Evolutionary conservation across 1,140 invertebrate species (phyloP), one percentile per base, ranked within the genome.

Genomic region (Drosophila mojavensis): DNA sequence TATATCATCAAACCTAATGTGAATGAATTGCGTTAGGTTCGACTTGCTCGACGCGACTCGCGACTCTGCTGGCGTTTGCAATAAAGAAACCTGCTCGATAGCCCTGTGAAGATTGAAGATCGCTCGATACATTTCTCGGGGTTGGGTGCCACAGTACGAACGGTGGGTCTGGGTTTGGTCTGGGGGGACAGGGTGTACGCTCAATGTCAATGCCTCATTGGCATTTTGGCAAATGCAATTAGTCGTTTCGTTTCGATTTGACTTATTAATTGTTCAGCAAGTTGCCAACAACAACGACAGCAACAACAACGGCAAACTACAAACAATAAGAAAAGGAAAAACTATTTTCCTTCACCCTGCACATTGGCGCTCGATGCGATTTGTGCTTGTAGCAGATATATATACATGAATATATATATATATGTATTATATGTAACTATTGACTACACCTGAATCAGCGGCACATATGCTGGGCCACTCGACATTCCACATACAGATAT

Each of bases 201-300:
- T 84, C 84, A 89, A 89, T 89, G 84, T 89, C 84, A 89, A 89
- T 89, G 85, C 68, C 84, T 89, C 85, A 84, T 89, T 89, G 84
- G 78, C 74, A 89, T 84, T 89, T 89, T 89, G 84, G 84, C 84
- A 89, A 88, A 72, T 88, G 84, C 55, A 65, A 68, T 71, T 45
- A 17, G 73, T 56, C 61, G 67, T 75, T 64, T 60, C 48, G 68
- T 70, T 71, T 61, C 75, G 67, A 79, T 54, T 64, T 79, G 80
- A 72, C 66, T 85, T 85, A 81, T 84, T 85, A 81, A 86, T 85
- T 78, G 82, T 71, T 65, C 48, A 45, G 69, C 60, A 68, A 64
- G 51, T 62, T 59, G 78, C 66, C 71, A 75, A 58, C 48, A 64
- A 67, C 3, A 75, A 58, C 48, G 60, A 67, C 62, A 17, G 17